phyloP scores from a whole-genome alignment of 2,888 invertebrate genomes.

The Habroteleia sp. region DNA sequence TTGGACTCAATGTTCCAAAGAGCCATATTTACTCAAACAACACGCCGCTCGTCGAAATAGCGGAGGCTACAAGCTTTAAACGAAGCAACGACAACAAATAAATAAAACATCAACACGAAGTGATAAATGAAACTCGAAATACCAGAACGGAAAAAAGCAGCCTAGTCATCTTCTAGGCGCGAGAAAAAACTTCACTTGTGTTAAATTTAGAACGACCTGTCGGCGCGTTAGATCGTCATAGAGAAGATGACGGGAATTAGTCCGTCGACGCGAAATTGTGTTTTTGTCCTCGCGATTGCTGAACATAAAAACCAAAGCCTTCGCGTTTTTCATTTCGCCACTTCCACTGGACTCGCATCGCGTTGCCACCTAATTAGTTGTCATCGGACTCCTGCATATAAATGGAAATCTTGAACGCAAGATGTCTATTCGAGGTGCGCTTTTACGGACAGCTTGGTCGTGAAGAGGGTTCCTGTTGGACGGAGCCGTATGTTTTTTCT shows the following conservation, averaged over 20 bases:
- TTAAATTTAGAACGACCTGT: slow-evolving; percentile 42
- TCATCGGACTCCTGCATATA: slow-evolving; percentile 12
- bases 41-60: slow-evolving; percentile 10
- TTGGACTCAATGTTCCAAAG: no score
- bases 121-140: slow-evolving; percentile 39
- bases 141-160: slow-evolving; percentile 22
- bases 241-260: slow-evolving; percentile 35
- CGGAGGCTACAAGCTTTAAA: slow-evolving; percentile 18
- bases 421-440: slow-evolving; percentile 35
- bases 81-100: slow-evolving; percentile 36
- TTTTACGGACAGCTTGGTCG: slow-evolving; percentile 14
- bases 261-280: slow-evolving; percentile 31
- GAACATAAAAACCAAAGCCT: no score
- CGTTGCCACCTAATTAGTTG: slow-evolving; percentile 42
- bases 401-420: slow-evolving; percentile 2
- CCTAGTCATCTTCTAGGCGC: slow-evolving; percentile 18
- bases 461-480: slow-evolving; percentile 35
- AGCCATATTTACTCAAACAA: slow-evolving; percentile 10
- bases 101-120: slow-evolving; percentile 12
- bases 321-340: no score
- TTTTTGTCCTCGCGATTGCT: slow-evolving; percentile 1
- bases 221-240: slow-evolving; percentile 31
- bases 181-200: slow-evolving; percentile 19
- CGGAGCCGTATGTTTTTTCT: slow-evolving; percentile 13
- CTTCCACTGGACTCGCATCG: no score